Evolutionary conservation across 2,888 invertebrate species (phyloP).

Genomic region (Venustoraphidia nigricollis): DNA sequence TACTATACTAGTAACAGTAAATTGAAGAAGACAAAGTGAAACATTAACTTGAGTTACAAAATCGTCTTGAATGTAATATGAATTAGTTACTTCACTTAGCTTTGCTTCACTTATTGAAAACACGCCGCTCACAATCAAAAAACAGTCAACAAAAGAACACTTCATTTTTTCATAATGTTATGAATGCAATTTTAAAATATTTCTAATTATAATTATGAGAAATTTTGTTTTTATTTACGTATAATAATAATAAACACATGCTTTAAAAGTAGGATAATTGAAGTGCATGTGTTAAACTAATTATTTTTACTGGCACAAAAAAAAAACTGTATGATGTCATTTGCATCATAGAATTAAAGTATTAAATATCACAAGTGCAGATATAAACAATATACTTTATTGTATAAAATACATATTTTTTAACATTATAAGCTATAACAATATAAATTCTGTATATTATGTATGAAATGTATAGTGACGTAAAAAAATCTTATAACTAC

Average conservation of each 20-base stretch:
- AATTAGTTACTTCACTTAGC: no score
- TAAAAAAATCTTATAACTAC: neutral
- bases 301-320: neutral
- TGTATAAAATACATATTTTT: slow-evolving; percentile 4
- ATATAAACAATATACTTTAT: neutral
- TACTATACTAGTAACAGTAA: slow-evolving; percentile 11
- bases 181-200: neutral
- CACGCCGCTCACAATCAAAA: slow-evolving; percentile 17
- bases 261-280: no score
- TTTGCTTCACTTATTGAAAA: slow-evolving; percentile 13
- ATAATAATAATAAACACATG: no score
- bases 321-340: neutral
- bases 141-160: slow-evolving; percentile 17
- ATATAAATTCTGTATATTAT: no score
- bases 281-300: neutral
- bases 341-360: neutral
- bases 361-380: neutral
- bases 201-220: no score
- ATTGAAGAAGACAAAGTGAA: slow-evolving; percentile 15
- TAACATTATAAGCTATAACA: neutral
- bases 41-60: slow-evolving; percentile 15
- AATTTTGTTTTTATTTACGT: no score
- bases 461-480: no score
- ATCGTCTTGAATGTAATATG: slow-evolving; percentile 9
- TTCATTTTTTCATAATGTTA: slow-evolving; percentile 9